Percentiles rank a stretch among this genome's conserved stretches.
phyloP scores from a whole-genome alignment of 2,113 vertebrate species.

The Neopipo cinnamomea region DNA sequence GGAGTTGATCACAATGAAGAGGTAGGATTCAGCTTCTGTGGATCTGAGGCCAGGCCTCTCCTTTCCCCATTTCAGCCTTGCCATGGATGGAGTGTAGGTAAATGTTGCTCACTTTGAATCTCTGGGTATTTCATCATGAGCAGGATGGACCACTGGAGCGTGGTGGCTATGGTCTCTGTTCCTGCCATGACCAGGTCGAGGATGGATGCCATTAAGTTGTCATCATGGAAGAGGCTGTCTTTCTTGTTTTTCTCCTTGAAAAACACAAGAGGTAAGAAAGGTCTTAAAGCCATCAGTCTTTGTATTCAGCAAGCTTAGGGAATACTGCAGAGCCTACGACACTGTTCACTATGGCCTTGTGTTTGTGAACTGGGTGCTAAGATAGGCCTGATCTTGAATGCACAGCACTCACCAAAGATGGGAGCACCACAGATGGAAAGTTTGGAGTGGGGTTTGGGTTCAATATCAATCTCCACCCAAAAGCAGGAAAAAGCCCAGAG shows the following conservation, averaged over 20 bases:
- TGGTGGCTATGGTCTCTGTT: constrained; percentile 88
- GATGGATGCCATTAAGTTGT: constrained; percentile 81
- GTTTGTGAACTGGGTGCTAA: not conserved
- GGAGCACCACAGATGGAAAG: not conserved
- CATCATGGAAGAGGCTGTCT: constrained; percentile 73
- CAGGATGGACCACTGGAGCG: constrained; percentile 87
- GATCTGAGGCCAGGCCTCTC: not conserved
- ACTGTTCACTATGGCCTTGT: not conserved
- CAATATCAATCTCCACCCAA: not conserved
- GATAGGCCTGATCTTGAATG: not conserved
- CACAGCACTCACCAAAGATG: not conserved
- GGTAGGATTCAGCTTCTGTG: not conserved
- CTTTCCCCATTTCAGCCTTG: not conserved
- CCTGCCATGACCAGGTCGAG: constrained; percentile 90
- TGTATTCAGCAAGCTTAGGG: not conserved
- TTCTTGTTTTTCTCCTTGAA: constrained; percentile 66
- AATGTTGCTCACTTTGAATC: constrained; percentile 80
- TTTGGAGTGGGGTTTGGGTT: not conserved
- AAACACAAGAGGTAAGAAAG: not conserved
- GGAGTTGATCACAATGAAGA: not conserved
- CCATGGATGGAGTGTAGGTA: fast-evolving
- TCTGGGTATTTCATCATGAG: constrained; percentile 83
- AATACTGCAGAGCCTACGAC: not conserved
- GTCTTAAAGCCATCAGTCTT: not conserved
- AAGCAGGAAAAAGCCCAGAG: not conserved